These are phyloP conservation scores for Lytechinus pictus DNA, from an alignment of 35 echinoderm and acorn worm genomes.

Conservation along the genomic window DNA sequence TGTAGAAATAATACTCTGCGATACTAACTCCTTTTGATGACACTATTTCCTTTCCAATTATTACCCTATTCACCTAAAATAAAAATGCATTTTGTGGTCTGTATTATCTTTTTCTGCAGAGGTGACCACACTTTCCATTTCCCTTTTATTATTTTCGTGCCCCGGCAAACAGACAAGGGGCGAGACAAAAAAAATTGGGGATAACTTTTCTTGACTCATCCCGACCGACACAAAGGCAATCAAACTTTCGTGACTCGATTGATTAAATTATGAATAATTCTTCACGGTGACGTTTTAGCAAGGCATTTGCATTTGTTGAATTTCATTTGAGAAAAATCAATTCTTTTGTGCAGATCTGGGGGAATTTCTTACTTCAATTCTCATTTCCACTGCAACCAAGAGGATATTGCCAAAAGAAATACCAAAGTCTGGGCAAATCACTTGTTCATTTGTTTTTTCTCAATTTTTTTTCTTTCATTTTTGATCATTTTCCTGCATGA, in stretches of 20 bases:
- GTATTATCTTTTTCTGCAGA: neutral
- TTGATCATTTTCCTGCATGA: no score
- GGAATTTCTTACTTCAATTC: neutral
- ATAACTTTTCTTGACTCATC: neutral
- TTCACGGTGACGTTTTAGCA: neutral
- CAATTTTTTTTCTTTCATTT: neutral
- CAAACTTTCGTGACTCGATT: neutral
- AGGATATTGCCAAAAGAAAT: neutral
- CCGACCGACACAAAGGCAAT: neutral
- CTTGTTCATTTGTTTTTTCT: neutral
- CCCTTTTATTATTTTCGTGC: neutral
- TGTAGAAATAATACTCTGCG: neutral
- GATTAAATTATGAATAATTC: constrained; percentile 5
- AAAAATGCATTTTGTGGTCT: neutral
- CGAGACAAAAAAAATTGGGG: neutral
- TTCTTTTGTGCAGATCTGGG: neutral
- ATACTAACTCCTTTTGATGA: neutral
- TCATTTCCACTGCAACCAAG: neutral
- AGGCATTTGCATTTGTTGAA: neutral
- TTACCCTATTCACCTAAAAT: neutral
- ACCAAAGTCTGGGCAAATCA: neutral
- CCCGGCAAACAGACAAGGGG: neutral
- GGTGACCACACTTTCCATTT: neutral
- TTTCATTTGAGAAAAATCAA: neutral
- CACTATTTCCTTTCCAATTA: neutral